Base-by-base conservation (phyloP, 2,113 vertebrate genomes). In the Syrrhaptes paradoxus region DNA sequence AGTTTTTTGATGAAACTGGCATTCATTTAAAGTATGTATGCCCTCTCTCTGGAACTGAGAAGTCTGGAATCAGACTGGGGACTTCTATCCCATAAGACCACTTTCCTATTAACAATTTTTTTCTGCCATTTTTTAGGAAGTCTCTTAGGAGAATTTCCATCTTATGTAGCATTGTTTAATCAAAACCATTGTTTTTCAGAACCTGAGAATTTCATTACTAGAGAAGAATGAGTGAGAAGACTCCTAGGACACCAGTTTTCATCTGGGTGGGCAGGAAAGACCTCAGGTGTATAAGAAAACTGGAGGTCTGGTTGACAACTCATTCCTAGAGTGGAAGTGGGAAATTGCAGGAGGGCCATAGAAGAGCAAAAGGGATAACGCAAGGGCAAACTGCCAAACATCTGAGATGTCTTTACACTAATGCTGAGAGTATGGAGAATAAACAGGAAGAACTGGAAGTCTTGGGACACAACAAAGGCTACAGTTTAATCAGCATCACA, bases 371-470 rank as follows among this genome's bases (percentile, higher is more conserved):
- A 95, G 45, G 94, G 86, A 95, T 95, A 93, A 95, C 12, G 3
- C 67, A 81, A 93, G 57, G 96, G 96, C 95, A 90, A 86, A 52
- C 61, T 95, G 96, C 95, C 94, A 97, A 95, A 97, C 96, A 96
- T 95, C 96, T 97, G 96, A 97, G 86, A 86, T 81, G 83, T 63
- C 87, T 95, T 95, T 96, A 74, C 83, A 77, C 55, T 95, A 90
- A 92, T 93, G 86, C 65, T 84, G 86, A 81, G 89, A 95, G 90
- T 86, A 78, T 95, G 80, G 94, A 96, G 94, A 90, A 93, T 97
- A 96, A 97, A 96, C 96, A 97, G 96, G 95, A 97, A 97, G 94
- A 86, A 89, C 68, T 78, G 36, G 68, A 95, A 92, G 73, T 78
- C 89, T 81, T 89, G 96, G 95, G 93, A 95, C 89, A 87, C 95